Evolutionary conservation across 2,797 vertebrate genomes (phyloP).

Genomic region (Lacerta bilineata): DNA sequence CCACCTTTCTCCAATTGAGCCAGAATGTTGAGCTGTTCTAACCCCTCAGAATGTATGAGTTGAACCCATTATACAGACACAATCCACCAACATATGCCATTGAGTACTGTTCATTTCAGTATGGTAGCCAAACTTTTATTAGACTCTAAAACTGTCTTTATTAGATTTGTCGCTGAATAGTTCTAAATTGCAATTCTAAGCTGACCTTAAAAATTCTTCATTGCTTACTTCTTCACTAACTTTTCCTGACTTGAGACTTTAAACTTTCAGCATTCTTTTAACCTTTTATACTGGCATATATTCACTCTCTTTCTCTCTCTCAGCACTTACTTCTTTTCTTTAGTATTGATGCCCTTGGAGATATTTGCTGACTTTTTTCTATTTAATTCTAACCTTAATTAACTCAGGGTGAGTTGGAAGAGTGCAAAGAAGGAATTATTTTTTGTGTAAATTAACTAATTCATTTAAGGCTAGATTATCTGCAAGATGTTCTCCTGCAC

Average conservation of each 20-base stretch:
- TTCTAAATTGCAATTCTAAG: conserved; percentile 11
- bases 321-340: conserved; percentile 48
- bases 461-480: conserved; percentile 75
- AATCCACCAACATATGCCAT: neutral
- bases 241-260: conserved; percentile 41
- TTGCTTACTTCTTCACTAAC: conserved; percentile 23
- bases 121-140: neutral
- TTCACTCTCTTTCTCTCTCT: conserved; percentile 21
- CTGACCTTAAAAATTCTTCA: conserved; percentile 51
- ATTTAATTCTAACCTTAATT: conserved; percentile 74
- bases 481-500: conserved; percentile 68
- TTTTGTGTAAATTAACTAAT: conserved; percentile 70
- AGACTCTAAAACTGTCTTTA: neutral
- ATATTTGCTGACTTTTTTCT: conserved; percentile 65
- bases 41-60: neutral
- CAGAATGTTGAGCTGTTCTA: neutral
- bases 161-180: neutral
- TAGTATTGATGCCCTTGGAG: conserved; percentile 61
- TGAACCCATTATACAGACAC: neutral
- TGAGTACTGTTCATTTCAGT: neutral
- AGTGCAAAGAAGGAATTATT: conserved; percentile 42
- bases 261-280: conserved; percentile 13
- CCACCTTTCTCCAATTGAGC: neutral
- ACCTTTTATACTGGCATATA: conserved; percentile 47
- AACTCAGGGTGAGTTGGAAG: conserved; percentile 63